Conservation (phyloP, 2,888 invertebrate species). For the Trachelus troglodyta region DNA sequence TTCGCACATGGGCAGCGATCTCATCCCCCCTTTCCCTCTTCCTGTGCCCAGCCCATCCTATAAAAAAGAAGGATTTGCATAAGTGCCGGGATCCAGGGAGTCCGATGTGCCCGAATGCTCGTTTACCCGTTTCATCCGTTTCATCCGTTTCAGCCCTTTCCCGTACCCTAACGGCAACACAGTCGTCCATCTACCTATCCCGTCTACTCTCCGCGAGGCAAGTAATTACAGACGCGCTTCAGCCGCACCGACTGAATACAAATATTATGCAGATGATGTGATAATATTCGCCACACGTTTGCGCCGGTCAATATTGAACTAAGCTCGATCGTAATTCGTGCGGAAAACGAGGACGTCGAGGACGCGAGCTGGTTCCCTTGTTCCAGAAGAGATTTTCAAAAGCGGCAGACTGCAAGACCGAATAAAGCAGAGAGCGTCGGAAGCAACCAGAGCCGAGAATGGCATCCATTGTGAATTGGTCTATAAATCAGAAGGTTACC, state of each 20-base stretch:
- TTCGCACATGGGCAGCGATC: no score
- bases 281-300: conserved; percentile 64
- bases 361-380: no score
- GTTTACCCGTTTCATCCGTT: no score
- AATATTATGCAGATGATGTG: conserved; percentile 62
- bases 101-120: no score
- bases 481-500: conserved; percentile 55
- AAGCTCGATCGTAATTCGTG: conserved; percentile 53
- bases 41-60: no score
- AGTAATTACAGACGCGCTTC: conserved; percentile 63
- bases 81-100: no score
- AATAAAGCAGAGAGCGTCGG: not conserved
- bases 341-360: conserved; percentile 23
- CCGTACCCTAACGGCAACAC: no score
- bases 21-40: no score
- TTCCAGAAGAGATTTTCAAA: no score
- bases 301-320: conserved; percentile 61
- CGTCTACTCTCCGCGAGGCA: not conserved
- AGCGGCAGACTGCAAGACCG: no score
- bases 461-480: conserved; percentile 28
- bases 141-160: no score
- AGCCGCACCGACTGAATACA: conserved; percentile 58
- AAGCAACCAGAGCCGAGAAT: not conserved
- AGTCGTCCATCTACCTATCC: not conserved
- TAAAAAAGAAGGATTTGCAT: no score